phyloP scores from a whole-genome alignment of 2,797 vertebrate genomes.

The Gymnocypris eckloni region DNA sequence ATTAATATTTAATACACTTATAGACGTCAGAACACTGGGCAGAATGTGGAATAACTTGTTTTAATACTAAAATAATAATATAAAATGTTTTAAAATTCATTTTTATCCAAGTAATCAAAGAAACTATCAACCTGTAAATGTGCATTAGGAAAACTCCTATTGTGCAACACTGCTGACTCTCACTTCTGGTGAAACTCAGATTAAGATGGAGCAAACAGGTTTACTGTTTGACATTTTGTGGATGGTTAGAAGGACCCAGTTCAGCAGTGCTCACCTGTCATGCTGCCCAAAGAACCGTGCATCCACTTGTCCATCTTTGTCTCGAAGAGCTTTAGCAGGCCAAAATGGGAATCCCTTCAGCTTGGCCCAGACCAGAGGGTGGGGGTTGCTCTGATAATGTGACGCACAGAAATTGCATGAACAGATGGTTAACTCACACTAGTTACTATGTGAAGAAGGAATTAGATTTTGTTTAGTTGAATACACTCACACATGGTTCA shows the following conservation, averaged over 20 bases:
- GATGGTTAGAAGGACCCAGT: constrained; percentile 4
- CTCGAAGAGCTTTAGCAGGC: constrained; percentile 97
- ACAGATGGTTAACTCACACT: constrained; percentile 20
- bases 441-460: constrained; percentile 1
- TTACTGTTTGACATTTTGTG: background rate
- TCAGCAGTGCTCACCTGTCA: constrained; percentile 84
- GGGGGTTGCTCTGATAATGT: constrained; percentile 92
- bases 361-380: constrained; percentile 98
- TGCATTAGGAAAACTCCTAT: background rate
- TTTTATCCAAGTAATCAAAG: background rate
- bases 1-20: no score
- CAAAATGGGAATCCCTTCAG: constrained; percentile 99
- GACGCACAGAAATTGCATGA: constrained; percentile 64
- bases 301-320: constrained; percentile 98
- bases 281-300: constrained; percentile 99
- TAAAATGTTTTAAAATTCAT: background rate
- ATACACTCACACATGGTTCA: constrained; percentile 95
- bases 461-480: background rate
- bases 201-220: background rate
- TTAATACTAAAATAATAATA: no score
- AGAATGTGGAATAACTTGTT: background rate
- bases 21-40: background rate
- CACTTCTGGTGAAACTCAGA: background rate
- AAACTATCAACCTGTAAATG: background rate
- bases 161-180: background rate